Percentiles rank a stretch among this genome's conserved stretches.
Evolutionary conservation across 2,888 invertebrate genomes (phyloP).

Genomic region (Fragum whitleyi): DNA sequence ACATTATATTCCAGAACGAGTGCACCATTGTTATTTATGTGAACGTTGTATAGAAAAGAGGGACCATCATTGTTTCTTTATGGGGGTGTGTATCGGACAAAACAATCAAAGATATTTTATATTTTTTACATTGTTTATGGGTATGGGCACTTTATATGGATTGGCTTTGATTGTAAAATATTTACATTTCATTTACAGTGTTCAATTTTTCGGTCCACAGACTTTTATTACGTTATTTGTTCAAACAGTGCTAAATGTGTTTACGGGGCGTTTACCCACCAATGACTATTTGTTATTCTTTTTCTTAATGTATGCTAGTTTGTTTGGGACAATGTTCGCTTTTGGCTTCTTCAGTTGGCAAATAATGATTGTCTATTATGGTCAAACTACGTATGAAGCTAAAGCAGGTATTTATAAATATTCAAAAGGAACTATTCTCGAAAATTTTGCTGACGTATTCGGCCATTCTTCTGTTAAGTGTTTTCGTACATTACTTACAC

Average conservation of each 20-base stretch:
- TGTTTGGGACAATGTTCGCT: slow-evolving; percentile 49
- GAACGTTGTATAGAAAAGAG: slow-evolving; percentile 77
- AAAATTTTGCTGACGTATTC: slow-evolving; percentile 50
- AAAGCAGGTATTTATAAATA: slow-evolving; percentile 38
- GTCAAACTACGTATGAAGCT: slow-evolving; percentile 58
- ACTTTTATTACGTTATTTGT: slow-evolving; percentile 53
- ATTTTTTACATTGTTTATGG: slow-evolving; percentile 60
- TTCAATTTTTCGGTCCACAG: slow-evolving; percentile 57
- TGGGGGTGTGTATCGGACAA: slow-evolving; percentile 70
- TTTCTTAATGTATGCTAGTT: slow-evolving; percentile 52
- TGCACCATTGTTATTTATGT: slow-evolving; percentile 79
- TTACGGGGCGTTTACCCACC: slow-evolving; percentile 38
- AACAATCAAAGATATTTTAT: slow-evolving; percentile 59
- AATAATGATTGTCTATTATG: slow-evolving; percentile 36
- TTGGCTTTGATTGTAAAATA: slow-evolving; percentile 46
- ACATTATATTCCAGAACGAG: slow-evolving; percentile 66
- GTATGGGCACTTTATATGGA: slow-evolving; percentile 59
- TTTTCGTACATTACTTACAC: slow-evolving; percentile 4
- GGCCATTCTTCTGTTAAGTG: not conserved
- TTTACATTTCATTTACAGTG: slow-evolving; percentile 43
- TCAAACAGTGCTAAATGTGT: slow-evolving; percentile 29
- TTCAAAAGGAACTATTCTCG: slow-evolving; percentile 29
- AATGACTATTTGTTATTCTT: slow-evolving; percentile 36
- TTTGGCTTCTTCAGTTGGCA: slow-evolving; percentile 62
- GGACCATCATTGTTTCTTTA: slow-evolving; percentile 82